phyloP scores from a whole-genome alignment of 2,888 invertebrate genomes.

The Malthinus seriepunctatus region DNA sequence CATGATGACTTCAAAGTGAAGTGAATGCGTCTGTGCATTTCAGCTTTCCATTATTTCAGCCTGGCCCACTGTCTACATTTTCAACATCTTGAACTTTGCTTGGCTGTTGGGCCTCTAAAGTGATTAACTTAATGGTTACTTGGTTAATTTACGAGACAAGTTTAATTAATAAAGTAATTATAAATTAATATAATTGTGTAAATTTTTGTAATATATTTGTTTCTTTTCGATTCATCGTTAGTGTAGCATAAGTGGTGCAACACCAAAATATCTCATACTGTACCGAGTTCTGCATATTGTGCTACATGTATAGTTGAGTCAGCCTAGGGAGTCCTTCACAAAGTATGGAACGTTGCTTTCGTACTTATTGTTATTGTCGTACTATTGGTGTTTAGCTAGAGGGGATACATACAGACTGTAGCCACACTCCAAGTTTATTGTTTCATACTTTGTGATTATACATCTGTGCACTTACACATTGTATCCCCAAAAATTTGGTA shows the following conservation, averaged over 20 bases:
- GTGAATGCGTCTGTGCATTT: slow-evolving; percentile 64
- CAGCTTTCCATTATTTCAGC: slow-evolving; percentile 57
- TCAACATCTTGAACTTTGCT: slow-evolving; percentile 53
- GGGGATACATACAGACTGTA: slow-evolving; percentile 35
- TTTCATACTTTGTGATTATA: slow-evolving; percentile 54
- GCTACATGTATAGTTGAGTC: slow-evolving; percentile 48
- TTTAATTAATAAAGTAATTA: slow-evolving; percentile 52
- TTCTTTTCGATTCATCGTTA: slow-evolving; percentile 35
- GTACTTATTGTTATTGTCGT: slow-evolving; percentile 41
- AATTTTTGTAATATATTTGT: slow-evolving; percentile 58
- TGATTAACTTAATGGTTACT: slow-evolving; percentile 53
- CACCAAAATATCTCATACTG: slow-evolving; percentile 37
- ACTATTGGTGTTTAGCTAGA: slow-evolving; percentile 32
- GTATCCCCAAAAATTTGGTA: slow-evolving; percentile 37
- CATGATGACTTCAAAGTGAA: slow-evolving; percentile 99
- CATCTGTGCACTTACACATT: slow-evolving; percentile 49
- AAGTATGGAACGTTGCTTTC: slow-evolving; percentile 49
- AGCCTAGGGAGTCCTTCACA: slow-evolving; percentile 42
- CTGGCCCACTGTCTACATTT: slow-evolving; percentile 52
- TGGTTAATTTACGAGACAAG: slow-evolving; percentile 50
- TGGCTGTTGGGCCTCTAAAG: slow-evolving; percentile 53
- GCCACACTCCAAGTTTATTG: slow-evolving; percentile 36
- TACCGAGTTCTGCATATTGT: slow-evolving; percentile 46
- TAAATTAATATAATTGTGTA: slow-evolving; percentile 56
- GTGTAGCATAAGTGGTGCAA: slow-evolving; percentile 42